Conservation (phyloP, 1,140 invertebrate species). For the Brachionus rubens region DNA sequence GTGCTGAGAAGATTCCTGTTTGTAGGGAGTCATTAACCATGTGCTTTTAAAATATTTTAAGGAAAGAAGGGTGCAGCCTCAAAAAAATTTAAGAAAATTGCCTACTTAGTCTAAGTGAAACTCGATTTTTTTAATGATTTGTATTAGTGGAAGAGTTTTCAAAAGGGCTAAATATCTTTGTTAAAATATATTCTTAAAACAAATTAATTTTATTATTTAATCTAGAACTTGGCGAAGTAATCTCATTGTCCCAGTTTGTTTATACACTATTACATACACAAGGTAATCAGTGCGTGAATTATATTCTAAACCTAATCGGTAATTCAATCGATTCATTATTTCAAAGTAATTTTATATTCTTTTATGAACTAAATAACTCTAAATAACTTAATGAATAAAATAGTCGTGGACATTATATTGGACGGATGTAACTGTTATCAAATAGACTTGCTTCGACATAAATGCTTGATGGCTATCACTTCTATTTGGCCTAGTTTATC, state of each 20-base stretch:
- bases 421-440: slow-evolving; percentile 29
- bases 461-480: slow-evolving; percentile 16
- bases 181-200: no score
- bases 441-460: background rate
- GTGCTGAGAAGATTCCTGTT: no score
- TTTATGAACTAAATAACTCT: no score
- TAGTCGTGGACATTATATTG: slow-evolving; percentile 24
- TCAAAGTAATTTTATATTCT: background rate
- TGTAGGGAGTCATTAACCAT: no score
- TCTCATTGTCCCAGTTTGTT: slow-evolving; percentile 41
- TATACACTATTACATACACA: slow-evolving; percentile 16
- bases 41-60: no score
- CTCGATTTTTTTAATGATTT: no score
- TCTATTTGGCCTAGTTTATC: slow-evolving; percentile 10
- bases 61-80: no score
- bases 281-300: slow-evolving; percentile 15
- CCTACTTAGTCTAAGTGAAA: no score
- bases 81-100: no score
- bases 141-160: no score
- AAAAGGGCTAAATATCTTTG: no score
- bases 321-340: slow-evolving; percentile 41
- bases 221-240: slow-evolving; percentile 42
- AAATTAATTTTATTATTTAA: background rate
- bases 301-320: slow-evolving; percentile 24
- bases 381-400: no score